phyloP scores from a whole-genome alignment of 2,888 invertebrate genomes.

The Erebia epiphron region DNA sequence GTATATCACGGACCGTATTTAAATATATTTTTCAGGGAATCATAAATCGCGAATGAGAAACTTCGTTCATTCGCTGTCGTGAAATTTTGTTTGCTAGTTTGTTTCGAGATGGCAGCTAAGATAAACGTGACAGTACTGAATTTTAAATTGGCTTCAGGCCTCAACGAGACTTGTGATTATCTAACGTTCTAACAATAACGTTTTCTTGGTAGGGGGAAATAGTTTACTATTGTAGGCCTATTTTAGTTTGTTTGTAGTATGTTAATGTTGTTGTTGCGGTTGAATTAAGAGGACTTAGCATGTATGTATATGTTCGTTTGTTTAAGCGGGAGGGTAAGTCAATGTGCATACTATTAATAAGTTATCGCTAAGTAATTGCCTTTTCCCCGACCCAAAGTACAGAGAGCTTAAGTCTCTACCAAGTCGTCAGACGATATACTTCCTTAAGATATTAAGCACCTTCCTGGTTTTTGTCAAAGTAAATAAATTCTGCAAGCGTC shows the following conservation, averaged over 20 bases:
- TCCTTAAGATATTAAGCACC: neutral
- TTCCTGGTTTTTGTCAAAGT: neutral
- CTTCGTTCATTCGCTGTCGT: constrained; percentile 51
- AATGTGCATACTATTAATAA: constrained; percentile 1
- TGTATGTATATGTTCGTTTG: neutral
- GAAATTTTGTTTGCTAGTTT: constrained; percentile 47
- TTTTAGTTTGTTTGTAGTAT: constrained; percentile 13
- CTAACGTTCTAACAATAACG: constrained; percentile 28
- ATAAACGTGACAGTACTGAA: constrained; percentile 45
- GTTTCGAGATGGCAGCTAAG: constrained; percentile 46
- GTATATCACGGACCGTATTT: constrained; percentile 55
- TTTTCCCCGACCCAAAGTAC: neutral
- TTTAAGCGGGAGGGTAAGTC: neutral
- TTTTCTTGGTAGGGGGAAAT: constrained; percentile 23
- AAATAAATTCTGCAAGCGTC: neutral
- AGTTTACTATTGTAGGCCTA: constrained; percentile 9
- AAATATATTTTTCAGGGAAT: constrained; percentile 57
- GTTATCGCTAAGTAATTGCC: constrained; percentile 12
- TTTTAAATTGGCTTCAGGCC: constrained; percentile 41
- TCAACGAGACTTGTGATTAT: constrained; percentile 35
- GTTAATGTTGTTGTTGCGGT: constrained; percentile 15
- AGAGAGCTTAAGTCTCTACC: neutral
- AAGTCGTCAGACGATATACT: neutral
- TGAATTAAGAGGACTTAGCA: constrained; percentile 8
- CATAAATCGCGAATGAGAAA: constrained; percentile 57